Conservation (phyloP, 2,888 invertebrate species). For the Chaetogeoica ovagalla region DNA sequence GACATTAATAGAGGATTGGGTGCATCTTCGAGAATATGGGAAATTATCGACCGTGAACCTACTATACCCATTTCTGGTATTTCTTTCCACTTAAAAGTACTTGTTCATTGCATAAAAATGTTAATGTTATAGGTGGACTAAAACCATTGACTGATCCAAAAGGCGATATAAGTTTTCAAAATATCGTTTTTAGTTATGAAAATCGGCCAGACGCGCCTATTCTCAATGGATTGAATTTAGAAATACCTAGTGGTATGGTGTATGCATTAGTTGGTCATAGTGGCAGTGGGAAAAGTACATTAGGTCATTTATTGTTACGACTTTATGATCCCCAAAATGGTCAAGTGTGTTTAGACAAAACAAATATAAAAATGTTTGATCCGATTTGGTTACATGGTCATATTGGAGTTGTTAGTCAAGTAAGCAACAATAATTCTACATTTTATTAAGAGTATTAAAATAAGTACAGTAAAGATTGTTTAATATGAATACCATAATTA, state of each 20-base stretch:
- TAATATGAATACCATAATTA: too few species aligned
- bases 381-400: slow-evolving; percentile 82
- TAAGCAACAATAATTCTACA: slow-evolving; percentile 57
- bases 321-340: slow-evolving; percentile 83
- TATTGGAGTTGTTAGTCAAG: slow-evolving; percentile 88
- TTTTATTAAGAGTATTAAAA: not conserved
- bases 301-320: slow-evolving; percentile 80
- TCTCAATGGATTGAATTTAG: slow-evolving; percentile 70
- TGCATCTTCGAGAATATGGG: slow-evolving; percentile 86
- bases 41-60: slow-evolving; percentile 81
- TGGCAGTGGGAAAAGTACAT: slow-evolving; percentile 93
- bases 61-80: slow-evolving; percentile 73
- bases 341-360: slow-evolving; percentile 73
- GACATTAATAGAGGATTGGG: slow-evolving; percentile 93
- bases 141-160: slow-evolving; percentile 64
- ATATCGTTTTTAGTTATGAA: slow-evolving; percentile 76
- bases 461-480: too few species aligned
- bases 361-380: slow-evolving; percentile 74
- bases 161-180: slow-evolving; percentile 75
- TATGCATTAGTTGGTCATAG: slow-evolving; percentile 88
- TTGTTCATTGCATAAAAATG: not conserved
- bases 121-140: slow-evolving; percentile 65
- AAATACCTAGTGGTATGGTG: slow-evolving; percentile 70
- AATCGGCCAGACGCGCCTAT: slow-evolving; percentile 66
- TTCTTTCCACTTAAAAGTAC: not conserved